Conservation (phyloP, 2,797 vertebrate species). For the Adrianichthys oophorus region DNA sequence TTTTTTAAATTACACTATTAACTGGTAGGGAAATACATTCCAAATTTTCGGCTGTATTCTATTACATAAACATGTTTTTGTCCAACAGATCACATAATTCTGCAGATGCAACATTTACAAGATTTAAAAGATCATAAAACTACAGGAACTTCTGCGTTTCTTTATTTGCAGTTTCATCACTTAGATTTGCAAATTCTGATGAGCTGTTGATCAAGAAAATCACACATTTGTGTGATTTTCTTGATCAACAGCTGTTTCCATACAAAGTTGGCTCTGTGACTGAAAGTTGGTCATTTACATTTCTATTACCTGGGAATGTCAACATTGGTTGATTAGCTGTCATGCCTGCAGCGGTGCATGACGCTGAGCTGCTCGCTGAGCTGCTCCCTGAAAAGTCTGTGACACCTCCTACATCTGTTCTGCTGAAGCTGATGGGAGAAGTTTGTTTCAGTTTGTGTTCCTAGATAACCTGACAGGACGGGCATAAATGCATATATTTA, state of each 20-base stretch:
- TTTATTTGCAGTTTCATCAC: background rate
- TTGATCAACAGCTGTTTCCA: no score
- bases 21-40: no score
- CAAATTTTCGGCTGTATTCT: no score
- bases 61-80: background rate
- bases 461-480: constrained; percentile 18
- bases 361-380: constrained; percentile 7
- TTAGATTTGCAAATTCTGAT: constrained; percentile 22
- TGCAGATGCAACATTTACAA: background rate
- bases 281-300: constrained; percentile 27
- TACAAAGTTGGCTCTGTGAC: constrained; percentile 17
- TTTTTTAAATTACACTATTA: no score
- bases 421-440: constrained; percentile 1
- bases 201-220: constrained; percentile 2
- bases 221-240: constrained; percentile 8
- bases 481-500: background rate
- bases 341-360: background rate
- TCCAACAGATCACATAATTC: background rate
- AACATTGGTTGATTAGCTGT: constrained; percentile 29
- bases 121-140: constrained; percentile 12
- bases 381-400: constrained; percentile 8
- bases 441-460: constrained; percentile 18
- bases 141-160: constrained; percentile 1
- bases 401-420: constrained; percentile 10
- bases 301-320: constrained; percentile 22